phyloP scores from a whole-genome alignment of 2,113 vertebrate genomes.

The Thunnus maccoyii region DNA sequence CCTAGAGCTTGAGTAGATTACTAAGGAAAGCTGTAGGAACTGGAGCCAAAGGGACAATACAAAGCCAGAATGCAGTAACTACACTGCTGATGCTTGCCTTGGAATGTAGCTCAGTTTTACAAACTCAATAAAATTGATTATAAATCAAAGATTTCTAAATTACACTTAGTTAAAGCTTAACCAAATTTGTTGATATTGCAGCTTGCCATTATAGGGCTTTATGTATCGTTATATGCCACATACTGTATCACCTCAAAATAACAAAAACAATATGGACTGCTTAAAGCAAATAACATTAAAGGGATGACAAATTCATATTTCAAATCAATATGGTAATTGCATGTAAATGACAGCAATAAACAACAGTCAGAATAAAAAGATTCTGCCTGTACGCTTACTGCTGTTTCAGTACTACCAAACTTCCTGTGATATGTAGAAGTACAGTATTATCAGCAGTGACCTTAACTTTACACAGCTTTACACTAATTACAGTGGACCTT shows the following conservation, averaged over 20 bases:
- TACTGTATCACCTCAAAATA: neutral
- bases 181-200: neutral
- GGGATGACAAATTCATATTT: neutral
- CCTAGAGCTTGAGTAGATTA: conserved; percentile 6
- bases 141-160: neutral
- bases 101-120: neutral
- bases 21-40: conserved; percentile 8
- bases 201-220: neutral
- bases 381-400: neutral
- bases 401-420: neutral
- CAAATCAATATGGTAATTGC: neutral
- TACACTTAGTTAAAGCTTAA: neutral
- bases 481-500: neutral
- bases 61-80: conserved; percentile 13
- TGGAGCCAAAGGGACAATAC: neutral
- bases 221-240: neutral
- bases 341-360: conserved; percentile 1
- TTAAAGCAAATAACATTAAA: neutral
- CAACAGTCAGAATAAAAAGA: neutral
- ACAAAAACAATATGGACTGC: neutral
- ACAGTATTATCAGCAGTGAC: neutral
- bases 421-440: neutral
- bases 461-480: neutral
- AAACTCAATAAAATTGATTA: neutral
- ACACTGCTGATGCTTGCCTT: neutral